phyloP scores from a whole-genome alignment of 2,888 invertebrate species.

The Poecilobothrus nobilitatus region DNA sequence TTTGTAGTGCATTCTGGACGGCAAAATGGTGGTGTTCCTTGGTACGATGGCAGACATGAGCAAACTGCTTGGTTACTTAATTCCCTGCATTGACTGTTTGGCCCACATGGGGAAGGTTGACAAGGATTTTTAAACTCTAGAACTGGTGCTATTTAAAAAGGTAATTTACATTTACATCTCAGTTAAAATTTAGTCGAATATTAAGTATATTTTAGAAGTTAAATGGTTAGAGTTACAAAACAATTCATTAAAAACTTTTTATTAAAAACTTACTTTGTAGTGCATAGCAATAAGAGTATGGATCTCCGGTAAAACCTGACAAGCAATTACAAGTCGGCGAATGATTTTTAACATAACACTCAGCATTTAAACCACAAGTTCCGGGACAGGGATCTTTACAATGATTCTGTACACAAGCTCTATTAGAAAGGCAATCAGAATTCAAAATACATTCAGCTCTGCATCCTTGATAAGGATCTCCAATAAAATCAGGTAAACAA shows the following conservation, averaged over 20 bases:
- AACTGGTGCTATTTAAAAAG: conserved; percentile 41
- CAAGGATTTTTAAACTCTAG: conserved; percentile 43
- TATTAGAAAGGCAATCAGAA: conserved; percentile 62
- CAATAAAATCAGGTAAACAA: conserved; percentile 60
- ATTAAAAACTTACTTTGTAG: conserved; percentile 36
- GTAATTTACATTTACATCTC: neutral
- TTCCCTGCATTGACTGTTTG: conserved; percentile 65
- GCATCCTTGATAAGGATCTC: conserved; percentile 70
- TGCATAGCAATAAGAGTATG: conserved; percentile 48
- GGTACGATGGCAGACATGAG: conserved; percentile 59
- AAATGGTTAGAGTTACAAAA: conserved; percentile 8
- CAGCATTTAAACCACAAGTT: conserved; percentile 64
- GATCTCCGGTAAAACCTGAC: conserved; percentile 55
- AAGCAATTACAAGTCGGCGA: conserved; percentile 59
- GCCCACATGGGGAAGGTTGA: conserved; percentile 60
- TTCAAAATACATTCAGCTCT: conserved; percentile 65
- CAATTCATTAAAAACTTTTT: conserved; percentile 14
- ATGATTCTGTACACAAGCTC: conserved; percentile 63
- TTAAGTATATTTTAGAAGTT: conserved; percentile 16
- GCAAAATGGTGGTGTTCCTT: conserved; percentile 61
- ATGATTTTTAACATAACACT: conserved; percentile 64
- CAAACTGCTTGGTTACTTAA: conserved; percentile 61
- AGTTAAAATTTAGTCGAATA: neutral
- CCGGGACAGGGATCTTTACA: conserved; percentile 70
- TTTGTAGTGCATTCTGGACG: conserved; percentile 66